These are phyloP conservation scores for Uria lomvia DNA, from an alignment of 2,113 vertebrate genomes.

Conservation along the genomic window DNA sequence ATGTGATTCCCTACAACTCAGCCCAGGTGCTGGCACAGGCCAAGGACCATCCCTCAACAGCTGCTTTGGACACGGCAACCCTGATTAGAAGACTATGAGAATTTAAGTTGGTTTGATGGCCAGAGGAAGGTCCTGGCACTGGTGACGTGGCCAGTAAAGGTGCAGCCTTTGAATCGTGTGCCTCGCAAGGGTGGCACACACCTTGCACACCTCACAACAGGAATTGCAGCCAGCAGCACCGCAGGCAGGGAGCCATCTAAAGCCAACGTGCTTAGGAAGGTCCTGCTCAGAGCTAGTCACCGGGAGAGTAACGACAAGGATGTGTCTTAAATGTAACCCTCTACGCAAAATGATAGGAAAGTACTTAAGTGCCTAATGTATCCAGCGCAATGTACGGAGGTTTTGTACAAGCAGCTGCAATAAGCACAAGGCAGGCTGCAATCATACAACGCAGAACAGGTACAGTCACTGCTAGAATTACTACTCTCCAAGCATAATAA, in stretches of 20 bases:
- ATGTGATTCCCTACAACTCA: neutral
- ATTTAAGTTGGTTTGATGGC: neutral
- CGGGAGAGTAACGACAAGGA: neutral
- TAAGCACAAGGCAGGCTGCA: neutral
- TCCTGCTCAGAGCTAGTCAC: neutral
- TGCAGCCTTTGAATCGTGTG: neutral
- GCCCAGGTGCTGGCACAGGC: neutral
- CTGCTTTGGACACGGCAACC: neutral
- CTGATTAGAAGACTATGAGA: neutral
- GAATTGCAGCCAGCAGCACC: neutral
- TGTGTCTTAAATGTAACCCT: neutral
- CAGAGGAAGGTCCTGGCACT: neutral
- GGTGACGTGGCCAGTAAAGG: neutral
- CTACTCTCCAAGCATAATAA: neutral
- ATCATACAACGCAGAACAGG: neutral
- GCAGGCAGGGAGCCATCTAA: neutral
- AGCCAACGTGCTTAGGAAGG: neutral
- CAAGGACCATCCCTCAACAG: too few species aligned
- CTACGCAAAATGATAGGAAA: neutral
- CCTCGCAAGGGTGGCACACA: neutral
- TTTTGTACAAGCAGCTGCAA: neutral
- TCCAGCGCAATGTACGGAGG: accelerated
- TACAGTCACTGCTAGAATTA: neutral
- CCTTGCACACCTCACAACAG: neutral
- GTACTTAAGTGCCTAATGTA: neutral